Evolutionary conservation across 1,140 invertebrate genomes (phyloP).

Genomic region (Metopolophium dirhodum): DNA sequence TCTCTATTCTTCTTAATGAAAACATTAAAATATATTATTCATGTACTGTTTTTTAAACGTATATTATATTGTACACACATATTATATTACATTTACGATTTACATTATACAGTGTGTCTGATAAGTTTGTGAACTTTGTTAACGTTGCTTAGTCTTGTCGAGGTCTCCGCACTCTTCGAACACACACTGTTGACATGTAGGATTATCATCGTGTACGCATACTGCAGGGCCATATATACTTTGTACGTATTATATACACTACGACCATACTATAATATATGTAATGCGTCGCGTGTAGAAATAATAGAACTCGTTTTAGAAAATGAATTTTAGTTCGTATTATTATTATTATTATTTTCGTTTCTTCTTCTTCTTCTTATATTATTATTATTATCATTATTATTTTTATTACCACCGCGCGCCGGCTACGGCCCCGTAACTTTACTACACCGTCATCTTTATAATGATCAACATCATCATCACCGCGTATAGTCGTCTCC

Average conservation of each 20-base stretch:
- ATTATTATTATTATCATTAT: constrained; percentile 30
- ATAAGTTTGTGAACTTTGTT: background rate
- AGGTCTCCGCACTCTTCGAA: no score
- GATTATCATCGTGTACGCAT: background rate
- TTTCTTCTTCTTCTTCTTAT: background rate
- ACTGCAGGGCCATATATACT: background rate
- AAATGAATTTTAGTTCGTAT: constrained; percentile 44
- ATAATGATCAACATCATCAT: constrained; percentile 50
- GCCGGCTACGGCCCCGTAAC: background rate
- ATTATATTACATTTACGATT: background rate
- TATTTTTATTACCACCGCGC: constrained; percentile 37
- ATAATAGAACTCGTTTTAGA: constrained; percentile 38
- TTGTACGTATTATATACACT: background rate
- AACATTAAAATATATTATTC: constrained; percentile 47
- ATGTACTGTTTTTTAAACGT: constrained; percentile 34
- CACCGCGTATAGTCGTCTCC: background rate
- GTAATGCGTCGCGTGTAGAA: constrained; percentile 7
- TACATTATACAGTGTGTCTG: background rate
- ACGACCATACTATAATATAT: background rate
- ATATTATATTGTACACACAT: constrained; percentile 2
- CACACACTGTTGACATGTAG: background rate
- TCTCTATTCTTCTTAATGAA: constrained; percentile 46
- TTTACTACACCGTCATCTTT: constrained; percentile 44
- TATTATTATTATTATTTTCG: constrained; percentile 8
- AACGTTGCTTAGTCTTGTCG: background rate